A percentile compares a stretch with the other conserved stretches of the same genome.
These are phyloP conservation scores for Nezara viridula DNA, from an alignment of 2,888 invertebrate species.

Conservation along the genomic window DNA sequence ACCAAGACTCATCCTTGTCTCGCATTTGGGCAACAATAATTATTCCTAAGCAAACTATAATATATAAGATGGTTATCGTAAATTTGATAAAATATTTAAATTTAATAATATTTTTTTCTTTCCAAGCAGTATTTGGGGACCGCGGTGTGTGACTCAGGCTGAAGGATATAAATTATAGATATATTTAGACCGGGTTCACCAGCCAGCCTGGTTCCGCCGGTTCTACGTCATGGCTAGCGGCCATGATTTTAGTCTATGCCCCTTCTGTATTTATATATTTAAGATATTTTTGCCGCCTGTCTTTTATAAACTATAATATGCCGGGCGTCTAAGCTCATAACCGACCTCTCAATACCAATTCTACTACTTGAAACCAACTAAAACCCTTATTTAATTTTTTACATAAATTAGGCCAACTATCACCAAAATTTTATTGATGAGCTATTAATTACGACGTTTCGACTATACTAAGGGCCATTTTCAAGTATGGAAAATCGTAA, in stretches of 20 bases:
- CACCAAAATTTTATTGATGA: too few species aligned
- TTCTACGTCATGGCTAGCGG: conserved; percentile 3
- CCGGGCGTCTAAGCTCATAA: not conserved
- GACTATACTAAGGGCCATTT: too few species aligned
- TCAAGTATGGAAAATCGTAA: too few species aligned
- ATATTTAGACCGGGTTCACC: conserved; percentile 40
- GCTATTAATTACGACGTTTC: too few species aligned
- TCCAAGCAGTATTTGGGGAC: not conserved
- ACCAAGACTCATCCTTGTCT: too few species aligned
- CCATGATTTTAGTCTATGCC: not conserved
- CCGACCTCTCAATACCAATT: not conserved
- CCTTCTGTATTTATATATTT: not conserved
- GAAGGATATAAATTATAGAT: conserved; percentile 1
- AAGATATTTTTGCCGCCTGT: not conserved
- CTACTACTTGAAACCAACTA: too few species aligned
- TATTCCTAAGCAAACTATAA: not conserved
- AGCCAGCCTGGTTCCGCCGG: conserved; percentile 6
- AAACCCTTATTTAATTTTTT: too few species aligned
- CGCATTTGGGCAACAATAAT: too few species aligned
- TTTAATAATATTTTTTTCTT: not conserved
- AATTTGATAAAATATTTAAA: not conserved
- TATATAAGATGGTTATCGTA: not conserved
- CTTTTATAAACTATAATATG: not conserved
- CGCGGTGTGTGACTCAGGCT: not conserved
- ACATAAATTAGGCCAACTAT: too few species aligned